Base-by-base conservation (phyloP, 2,888 invertebrate genomes). In the Agrotis clavis region DNA sequence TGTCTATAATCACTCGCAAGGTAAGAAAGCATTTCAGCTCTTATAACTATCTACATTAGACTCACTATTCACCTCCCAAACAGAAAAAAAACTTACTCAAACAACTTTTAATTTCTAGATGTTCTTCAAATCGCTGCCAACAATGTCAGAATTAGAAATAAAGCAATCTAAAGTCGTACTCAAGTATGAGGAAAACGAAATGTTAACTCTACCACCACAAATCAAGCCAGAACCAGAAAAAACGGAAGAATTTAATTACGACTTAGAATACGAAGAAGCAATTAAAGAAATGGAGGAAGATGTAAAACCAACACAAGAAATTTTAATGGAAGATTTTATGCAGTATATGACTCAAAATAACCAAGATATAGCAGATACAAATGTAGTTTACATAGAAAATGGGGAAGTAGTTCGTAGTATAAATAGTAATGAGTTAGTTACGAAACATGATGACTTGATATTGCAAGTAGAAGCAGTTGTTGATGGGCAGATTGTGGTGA, bases 121-220 rank as follows among this genome's bases (percentile, higher is more conserved):
- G 94, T 95, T 93, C 88, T 91, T 92, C 86, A 94, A 93, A 83
- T 87, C 87, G 5, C 74, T 95, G 25, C 95, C 95, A 11, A 90
- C 87, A 0, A 83, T 96, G 81, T 85, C 92, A 0, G 88, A 92
- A 4, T 81, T 85, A 1, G 89, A 93, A 76, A 69, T 94, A 2
- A 76, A 90, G 48, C 84, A 92, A 45, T 93, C 93, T 0, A 92
- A 91, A 67, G 74, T 92, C 0, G 87, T 91, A 0, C 60, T 90
- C 0, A 91, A 90, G 71, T 77, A 87, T 11, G 65, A 79, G 7
- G 78, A 79, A 51, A 63, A 75, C 4, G 54, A 74, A 41, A 30
- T 68, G 18, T 25, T 77, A 0, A 54, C 51, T 0, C 25, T 70
- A 13, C 47, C 14, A 13, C 45, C 9, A 1, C 54, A 67, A 4